These are phyloP conservation scores for Corythoichthys haematopterus DNA, from an alignment of 2,113 vertebrate species.

Conservation along the genomic window DNA sequence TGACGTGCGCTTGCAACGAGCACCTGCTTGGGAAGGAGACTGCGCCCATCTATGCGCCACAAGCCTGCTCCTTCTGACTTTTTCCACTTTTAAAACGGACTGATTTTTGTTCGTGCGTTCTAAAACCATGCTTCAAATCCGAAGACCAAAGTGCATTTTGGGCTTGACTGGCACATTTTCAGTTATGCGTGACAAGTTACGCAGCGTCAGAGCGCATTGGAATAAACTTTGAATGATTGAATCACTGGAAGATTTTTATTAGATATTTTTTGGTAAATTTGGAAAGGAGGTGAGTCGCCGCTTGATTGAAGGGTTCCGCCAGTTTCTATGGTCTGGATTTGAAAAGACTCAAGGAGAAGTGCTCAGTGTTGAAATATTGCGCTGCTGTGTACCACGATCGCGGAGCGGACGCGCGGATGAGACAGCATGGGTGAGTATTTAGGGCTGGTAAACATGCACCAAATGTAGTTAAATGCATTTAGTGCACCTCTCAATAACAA, in stretches of 20 bases:
- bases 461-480: conserved; percentile 17
- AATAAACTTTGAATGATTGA: conserved; percentile 45
- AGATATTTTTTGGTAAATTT: conserved; percentile 18
- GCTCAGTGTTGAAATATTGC: conserved; percentile 51
- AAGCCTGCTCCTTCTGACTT: not conserved
- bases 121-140: not conserved
- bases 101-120: not conserved
- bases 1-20: conserved; percentile 39
- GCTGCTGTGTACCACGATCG: conserved; percentile 28
- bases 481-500: not conserved
- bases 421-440: conserved; percentile 65
- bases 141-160: conserved; percentile 25
- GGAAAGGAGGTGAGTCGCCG: conserved; percentile 51
- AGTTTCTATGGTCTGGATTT: conserved; percentile 17
- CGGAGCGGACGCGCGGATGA: conserved; percentile 50
- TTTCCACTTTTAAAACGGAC: conserved; percentile 16
- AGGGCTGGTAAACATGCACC: not conserved
- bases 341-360: conserved; percentile 31
- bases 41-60: not conserved
- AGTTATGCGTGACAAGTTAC: conserved; percentile 46
- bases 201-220: conserved; percentile 39
- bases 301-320: conserved; percentile 30
- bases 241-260: conserved; percentile 11
- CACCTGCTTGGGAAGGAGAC: conserved; percentile 12
- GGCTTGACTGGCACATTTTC: conserved; percentile 20